A percentile compares a stretch with the other conserved stretches of the same genome.
Evolutionary conservation across 2,113 vertebrate species (phyloP).

Genomic region (Crotalus viridis): DNA sequence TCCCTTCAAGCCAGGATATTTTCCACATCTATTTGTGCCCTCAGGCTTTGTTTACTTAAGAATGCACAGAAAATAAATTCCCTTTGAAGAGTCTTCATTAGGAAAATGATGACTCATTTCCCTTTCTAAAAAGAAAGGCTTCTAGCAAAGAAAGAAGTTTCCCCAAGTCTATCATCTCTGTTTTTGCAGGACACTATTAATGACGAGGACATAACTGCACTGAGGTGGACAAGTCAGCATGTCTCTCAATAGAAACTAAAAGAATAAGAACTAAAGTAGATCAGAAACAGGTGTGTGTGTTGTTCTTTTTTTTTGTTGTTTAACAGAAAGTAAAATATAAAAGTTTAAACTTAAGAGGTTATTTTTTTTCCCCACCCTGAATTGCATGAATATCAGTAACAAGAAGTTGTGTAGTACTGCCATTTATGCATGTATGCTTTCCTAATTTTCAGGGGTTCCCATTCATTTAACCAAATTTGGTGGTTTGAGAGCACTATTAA

Average conservation of each 20-base stretch:
- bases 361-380: too few relatives aligned
- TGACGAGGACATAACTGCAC: background rate
- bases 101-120: conserved; percentile 9
- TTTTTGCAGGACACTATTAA: background rate
- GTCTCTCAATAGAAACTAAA: background rate
- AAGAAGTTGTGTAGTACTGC: background rate
- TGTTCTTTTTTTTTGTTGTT: background rate
- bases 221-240: background rate
- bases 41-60: background rate
- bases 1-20: background rate
- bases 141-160: background rate
- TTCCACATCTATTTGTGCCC: background rate
- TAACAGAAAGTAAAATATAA: background rate
- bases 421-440: background rate
- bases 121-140: background rate
- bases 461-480: background rate
- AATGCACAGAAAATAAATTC: background rate
- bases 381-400: background rate
- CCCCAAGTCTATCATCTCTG: background rate
- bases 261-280: background rate
- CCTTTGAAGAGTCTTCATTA: background rate
- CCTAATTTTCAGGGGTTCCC: background rate
- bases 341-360: background rate
- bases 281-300: background rate
- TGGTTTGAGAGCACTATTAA: background rate